Conservation (phyloP, 2,113 vertebrate genomes). For the Thalassoma bifasciatum region DNA sequence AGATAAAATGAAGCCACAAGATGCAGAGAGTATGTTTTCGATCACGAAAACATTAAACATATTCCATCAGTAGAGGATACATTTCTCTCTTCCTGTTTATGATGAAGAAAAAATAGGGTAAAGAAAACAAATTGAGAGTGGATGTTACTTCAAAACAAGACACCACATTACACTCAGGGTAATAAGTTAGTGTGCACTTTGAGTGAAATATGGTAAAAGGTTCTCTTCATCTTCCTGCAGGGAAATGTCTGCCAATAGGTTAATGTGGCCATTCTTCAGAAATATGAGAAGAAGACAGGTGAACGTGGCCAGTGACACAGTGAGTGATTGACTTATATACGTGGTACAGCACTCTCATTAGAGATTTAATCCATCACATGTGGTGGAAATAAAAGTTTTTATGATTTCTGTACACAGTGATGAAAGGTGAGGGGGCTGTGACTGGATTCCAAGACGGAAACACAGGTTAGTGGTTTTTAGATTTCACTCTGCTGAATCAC, state of each 20-base stretch:
- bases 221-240: conserved; percentile 30
- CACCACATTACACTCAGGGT: background rate
- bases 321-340: background rate
- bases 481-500: too few relatives aligned
- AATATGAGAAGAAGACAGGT: conserved; percentile 14
- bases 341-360: background rate
- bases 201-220: conserved; percentile 39
- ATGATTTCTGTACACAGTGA: background rate
- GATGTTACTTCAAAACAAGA: background rate
- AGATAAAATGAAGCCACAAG: too few relatives aligned
- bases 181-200: background rate
- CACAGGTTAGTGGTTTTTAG: too few relatives aligned
- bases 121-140: background rate
- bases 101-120: background rate
- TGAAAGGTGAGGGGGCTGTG: background rate
- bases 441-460: too few relatives aligned
- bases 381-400: background rate
- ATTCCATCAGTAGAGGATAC: background rate
- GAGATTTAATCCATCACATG: background rate
- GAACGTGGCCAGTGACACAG: background rate
- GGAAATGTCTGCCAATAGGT: conserved; percentile 30
- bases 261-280: conserved; percentile 38
- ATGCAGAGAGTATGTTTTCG: too few relatives aligned
- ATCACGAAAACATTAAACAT: background rate
- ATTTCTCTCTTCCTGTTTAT: background rate